Conservation (phyloP, 2,888 invertebrate genomes). For the Blomia tropicalis region DNA sequence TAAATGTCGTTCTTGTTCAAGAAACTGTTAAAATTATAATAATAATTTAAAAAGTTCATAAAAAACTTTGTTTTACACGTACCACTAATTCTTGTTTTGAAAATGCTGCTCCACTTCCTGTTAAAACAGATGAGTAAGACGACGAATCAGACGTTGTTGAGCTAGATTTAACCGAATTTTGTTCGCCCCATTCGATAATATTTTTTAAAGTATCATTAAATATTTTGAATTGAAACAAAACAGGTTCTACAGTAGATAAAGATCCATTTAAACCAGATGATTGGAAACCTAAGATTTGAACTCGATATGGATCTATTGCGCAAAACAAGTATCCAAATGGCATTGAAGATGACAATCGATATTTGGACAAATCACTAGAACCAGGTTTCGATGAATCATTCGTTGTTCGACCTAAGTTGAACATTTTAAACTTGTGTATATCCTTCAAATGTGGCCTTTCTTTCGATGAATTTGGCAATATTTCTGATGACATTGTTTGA, state of each 20-base stretch:
- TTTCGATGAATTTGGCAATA: not conserved
- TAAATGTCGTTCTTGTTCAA: constrained; percentile 14
- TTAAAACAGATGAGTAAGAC: not conserved
- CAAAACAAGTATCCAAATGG: constrained; percentile 2
- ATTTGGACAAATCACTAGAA: not conserved
- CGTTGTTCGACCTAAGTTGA: not conserved
- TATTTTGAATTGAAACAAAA: constrained; percentile 5
- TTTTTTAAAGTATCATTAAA: not conserved
- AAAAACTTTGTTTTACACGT: constrained; percentile 4
- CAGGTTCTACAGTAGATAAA: not conserved
- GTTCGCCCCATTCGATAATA: not conserved
- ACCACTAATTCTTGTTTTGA: constrained; percentile 14
- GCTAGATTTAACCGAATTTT: not conserved
- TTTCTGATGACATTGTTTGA: not conserved
- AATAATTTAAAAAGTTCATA: not conserved
- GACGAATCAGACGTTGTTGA: no score
- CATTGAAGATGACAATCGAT: not conserved
- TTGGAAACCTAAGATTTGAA: not conserved
- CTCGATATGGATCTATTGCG: not conserved
- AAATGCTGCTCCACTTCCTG: not conserved
- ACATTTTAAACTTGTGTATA: not conserved
- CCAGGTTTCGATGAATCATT: not conserved
- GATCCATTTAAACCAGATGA: not conserved
- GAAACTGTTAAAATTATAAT: constrained; percentile 9
- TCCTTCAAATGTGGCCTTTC: not conserved